Evolutionary conservation across 2,797 vertebrate genomes (phyloP).

Genomic region (Cyclura pinguis): DNA sequence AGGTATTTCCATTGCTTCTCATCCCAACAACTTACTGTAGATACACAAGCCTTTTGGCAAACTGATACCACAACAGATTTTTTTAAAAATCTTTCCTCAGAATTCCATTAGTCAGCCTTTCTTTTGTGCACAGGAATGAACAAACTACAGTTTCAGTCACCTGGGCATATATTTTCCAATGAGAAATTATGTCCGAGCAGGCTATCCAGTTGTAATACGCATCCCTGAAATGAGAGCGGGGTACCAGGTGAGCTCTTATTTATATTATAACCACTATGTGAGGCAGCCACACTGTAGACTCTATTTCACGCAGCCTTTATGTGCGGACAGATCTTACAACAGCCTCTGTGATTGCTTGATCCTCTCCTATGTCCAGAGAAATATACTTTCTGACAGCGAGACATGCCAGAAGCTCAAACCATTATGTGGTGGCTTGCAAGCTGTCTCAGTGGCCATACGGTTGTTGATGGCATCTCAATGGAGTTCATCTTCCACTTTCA

Average conservation of each 20-base stretch:
- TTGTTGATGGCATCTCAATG: constrained; percentile 70
- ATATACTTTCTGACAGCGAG: constrained; percentile 60
- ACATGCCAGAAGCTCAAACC: constrained; percentile 65
- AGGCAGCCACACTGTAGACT: neutral
- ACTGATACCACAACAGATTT: neutral
- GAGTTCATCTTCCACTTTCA: constrained; percentile 73
- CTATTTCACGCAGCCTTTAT: neutral
- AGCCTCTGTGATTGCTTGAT: constrained; percentile 47
- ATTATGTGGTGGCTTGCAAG: constrained; percentile 68
- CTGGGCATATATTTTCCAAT: neutral
- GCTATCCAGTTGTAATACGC: neutral
- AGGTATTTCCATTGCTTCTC: neutral
- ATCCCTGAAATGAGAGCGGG: neutral
- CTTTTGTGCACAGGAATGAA: neutral
- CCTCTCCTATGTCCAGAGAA: constrained; percentile 67
- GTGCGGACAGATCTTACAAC: neutral
- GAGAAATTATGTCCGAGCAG: neutral
- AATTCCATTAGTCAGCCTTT: neutral
- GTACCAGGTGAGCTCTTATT: neutral
- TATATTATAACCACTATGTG: neutral
- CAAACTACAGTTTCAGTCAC: neutral
- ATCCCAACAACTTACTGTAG: neutral
- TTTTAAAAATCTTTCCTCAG: constrained; percentile 1
- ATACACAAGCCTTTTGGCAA: neutral
- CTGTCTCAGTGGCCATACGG: constrained; percentile 75